Evolutionary conservation across 2,113 vertebrate species (phyloP).

Genomic region (Varanus salvator): DNA sequence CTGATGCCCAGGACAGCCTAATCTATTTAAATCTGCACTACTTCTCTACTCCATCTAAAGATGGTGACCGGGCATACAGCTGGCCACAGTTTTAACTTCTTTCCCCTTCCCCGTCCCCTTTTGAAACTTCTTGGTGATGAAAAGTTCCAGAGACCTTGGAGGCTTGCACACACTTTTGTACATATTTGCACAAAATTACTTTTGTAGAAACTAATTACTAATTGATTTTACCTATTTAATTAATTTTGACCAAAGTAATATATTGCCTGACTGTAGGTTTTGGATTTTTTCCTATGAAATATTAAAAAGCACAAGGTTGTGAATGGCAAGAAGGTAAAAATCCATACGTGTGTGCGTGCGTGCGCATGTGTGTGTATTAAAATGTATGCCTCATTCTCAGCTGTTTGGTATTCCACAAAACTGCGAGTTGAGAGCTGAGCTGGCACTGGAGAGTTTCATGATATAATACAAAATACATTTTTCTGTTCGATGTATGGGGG

Average conservation of each 20-base stretch:
- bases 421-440: neutral
- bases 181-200: neutral
- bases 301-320: neutral
- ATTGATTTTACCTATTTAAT: no score
- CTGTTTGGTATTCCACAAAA: neutral
- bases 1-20: neutral
- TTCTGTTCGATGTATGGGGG: neutral
- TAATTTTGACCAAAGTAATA: neutral
- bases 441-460: neutral
- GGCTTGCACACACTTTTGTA: neutral
- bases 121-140: neutral
- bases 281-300: no score
- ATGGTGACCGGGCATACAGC: no score
- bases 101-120: neutral
- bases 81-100: neutral
- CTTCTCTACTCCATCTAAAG: neutral
- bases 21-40: neutral
- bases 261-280: neutral
- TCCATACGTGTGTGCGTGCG: no score
- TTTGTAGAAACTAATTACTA: no score
- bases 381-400: neutral
- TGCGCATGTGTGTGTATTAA: no score
- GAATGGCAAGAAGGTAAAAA: neutral
- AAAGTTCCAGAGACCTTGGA: neutral
- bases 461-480: neutral